Evolutionary conservation across 2,113 vertebrate species (phyloP).

Genomic region (Macaca mulatta): DNA sequence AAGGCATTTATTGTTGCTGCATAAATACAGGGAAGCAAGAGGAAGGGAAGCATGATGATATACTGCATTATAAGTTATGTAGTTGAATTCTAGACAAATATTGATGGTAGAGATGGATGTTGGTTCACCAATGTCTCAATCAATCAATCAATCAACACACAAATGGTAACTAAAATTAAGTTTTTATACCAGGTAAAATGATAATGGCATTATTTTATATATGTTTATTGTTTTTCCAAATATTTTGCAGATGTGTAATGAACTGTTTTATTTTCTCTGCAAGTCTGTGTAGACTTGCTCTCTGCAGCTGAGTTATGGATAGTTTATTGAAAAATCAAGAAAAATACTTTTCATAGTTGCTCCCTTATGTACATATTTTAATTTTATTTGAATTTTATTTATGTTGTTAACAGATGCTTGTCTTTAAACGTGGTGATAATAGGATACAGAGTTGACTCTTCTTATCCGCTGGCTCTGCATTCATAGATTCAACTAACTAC

Average conservation of each 20-base stretch:
- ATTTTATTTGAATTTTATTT: slow-evolving; percentile 49
- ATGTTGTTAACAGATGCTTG: slow-evolving; percentile 9
- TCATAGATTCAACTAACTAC: background rate
- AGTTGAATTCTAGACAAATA: background rate
- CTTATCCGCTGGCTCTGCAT: background rate
- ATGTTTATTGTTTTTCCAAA: background rate
- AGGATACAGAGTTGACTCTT: background rate
- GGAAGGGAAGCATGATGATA: background rate
- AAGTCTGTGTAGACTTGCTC: background rate
- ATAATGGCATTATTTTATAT: background rate
- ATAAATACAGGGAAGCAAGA: background rate
- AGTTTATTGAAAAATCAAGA: slow-evolving; percentile 21
- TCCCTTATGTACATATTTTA: background rate
- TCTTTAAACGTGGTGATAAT: background rate
- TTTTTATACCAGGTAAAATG: background rate
- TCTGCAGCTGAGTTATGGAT: background rate
- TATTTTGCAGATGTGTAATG: background rate
- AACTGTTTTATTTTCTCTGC: background rate
- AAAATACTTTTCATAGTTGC: background rate
- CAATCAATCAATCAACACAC: background rate
- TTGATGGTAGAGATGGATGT: background rate
- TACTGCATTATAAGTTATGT: background rate
- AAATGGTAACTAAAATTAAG: background rate
- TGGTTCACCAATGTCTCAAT: background rate
- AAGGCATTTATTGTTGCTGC: background rate